These are phyloP conservation scores for Luidia sarsii DNA, from an alignment of 53 echinoderm and acorn worm species.

Conservation along the genomic window DNA sequence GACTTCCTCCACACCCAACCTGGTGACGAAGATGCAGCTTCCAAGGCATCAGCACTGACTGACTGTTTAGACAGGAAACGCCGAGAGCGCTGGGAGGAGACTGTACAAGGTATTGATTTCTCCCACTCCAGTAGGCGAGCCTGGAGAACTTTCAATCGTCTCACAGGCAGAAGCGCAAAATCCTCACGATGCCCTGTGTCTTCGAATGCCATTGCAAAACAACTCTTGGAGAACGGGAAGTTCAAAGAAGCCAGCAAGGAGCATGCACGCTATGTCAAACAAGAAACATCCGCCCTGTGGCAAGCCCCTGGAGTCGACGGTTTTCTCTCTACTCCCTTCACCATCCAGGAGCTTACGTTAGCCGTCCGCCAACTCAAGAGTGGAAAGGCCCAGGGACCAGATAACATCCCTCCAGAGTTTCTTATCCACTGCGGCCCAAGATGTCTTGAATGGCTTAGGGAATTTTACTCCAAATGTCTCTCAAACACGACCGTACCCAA, in stretches of 20 bases:
- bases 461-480: slow-evolving; percentile 47
- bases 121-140: slow-evolving; percentile 1
- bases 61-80: no score
- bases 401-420: slow-evolving; percentile 45
- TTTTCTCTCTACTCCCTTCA: slow-evolving; percentile 45
- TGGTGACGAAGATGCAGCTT: no score
- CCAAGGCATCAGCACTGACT: no score
- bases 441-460: slow-evolving; percentile 39
- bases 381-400: slow-evolving; percentile 48
- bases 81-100: neutral
- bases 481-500: slow-evolving; percentile 7
- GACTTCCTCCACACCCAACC: no score
- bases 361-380: slow-evolving; percentile 32
- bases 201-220: slow-evolving; percentile 47
- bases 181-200: slow-evolving; percentile 41
- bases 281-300: slow-evolving; percentile 11
- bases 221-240: slow-evolving; percentile 38
- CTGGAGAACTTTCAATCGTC: slow-evolving; percentile 33
- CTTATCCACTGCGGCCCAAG: slow-evolving; percentile 43
- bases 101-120: slow-evolving; percentile 7
- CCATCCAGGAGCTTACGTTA: slow-evolving; percentile 6
- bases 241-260: slow-evolving; percentile 41
- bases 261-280: slow-evolving; percentile 11
- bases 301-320: slow-evolving; percentile 44
- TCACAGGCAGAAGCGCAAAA: slow-evolving; percentile 28